Percentiles rank a stretch among this genome's conserved stretches.
Evolutionary conservation across 2,888 invertebrate species (phyloP).

Genomic region (Lepidocyrtinus sp.): DNA sequence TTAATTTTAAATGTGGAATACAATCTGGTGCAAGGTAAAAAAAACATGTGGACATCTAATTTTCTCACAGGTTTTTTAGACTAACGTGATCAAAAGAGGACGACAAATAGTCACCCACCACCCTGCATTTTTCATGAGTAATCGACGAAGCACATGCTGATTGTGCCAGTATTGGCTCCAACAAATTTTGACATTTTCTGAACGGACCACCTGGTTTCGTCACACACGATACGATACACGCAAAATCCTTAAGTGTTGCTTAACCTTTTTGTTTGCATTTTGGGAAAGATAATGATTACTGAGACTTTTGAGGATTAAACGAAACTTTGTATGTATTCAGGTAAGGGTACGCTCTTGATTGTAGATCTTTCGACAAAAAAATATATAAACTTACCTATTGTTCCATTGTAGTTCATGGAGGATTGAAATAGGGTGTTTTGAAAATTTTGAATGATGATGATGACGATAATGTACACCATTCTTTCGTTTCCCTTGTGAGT

Average conservation of each 20-base stretch:
- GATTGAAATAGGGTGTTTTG: not conserved
- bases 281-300: no score
- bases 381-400: constrained; percentile 29
- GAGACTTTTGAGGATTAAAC: constrained; percentile 4
- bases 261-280: no score
- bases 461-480: not conserved
- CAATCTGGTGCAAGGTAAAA: no score
- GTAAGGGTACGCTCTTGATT: constrained; percentile 1
- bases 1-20: no score
- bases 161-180: constrained; percentile 43
- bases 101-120: no score
- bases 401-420: constrained; percentile 30
- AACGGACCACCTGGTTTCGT: constrained; percentile 58
- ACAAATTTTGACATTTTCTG: constrained; percentile 56
- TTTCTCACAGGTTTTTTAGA: no score
- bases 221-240: constrained; percentile 44
- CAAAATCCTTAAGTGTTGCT: not conserved
- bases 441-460: not conserved
- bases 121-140: no score
- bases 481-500: not conserved
- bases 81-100: no score
- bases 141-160: constrained; percentile 56
- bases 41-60: no score
- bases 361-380: constrained; percentile 17
- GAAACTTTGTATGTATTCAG: no score